Conservation (phyloP, 37 sponge, comb jelly and placozoan species). For the Cliona cf. orientalis region DNA sequence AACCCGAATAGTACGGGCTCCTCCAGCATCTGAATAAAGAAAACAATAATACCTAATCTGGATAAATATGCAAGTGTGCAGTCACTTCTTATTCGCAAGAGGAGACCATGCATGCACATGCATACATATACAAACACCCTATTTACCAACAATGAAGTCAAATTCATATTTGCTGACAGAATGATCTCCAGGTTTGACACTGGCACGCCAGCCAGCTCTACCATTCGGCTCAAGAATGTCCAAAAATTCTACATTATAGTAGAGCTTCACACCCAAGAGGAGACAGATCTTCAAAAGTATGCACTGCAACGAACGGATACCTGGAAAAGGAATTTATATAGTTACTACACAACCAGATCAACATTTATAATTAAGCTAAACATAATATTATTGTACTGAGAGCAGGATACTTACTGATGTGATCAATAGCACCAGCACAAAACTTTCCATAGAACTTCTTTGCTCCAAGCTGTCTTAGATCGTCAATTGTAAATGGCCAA, state of each 20-base stretch:
- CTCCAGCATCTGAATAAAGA: conserved; percentile 8
- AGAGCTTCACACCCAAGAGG: conserved; percentile 79
- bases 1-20: conserved; percentile 29
- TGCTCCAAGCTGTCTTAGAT: conserved; percentile 78
- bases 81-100: too few relatives aligned
- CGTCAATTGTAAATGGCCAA: conserved; percentile 94
- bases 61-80: too few relatives aligned
- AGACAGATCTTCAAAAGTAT: conserved; percentile 89
- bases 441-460: conserved; percentile 94
- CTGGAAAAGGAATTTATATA: too few relatives aligned
- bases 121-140: not conserved
- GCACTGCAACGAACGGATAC: conserved; percentile 84
- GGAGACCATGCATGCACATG: too few relatives aligned
- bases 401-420: conserved; percentile 86
- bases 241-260: conserved; percentile 74
- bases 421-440: conserved; percentile 91
- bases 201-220: conserved; percentile 44
- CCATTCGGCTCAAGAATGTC: conserved; percentile 73
- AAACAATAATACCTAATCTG: too few relatives aligned
- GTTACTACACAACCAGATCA: too few relatives aligned
- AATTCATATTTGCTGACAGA: conserved; percentile 50
- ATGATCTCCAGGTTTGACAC: conserved; percentile 48
- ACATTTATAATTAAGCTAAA: too few relatives aligned
- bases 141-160: conserved; percentile 65
- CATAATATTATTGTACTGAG: too few relatives aligned